Evolutionary conservation across 1,140 invertebrate genomes (phyloP), one percentile per base, ranked within the genome.

Genomic region (Archivesica marissinica): DNA sequence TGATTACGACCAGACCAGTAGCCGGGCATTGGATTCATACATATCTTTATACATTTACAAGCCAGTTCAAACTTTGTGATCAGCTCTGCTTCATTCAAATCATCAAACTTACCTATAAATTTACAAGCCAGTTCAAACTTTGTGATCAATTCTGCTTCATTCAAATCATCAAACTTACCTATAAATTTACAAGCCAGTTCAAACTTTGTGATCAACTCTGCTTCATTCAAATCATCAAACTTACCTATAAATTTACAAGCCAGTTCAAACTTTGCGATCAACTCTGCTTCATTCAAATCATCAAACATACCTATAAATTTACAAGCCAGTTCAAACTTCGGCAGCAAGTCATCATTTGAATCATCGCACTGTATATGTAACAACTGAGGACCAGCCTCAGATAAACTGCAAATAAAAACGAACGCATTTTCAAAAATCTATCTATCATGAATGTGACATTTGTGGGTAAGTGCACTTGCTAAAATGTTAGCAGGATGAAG

Each of bases 181-280:
- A 92, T 90, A 76, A 94, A 93, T 56, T 88, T 85, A 88, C 92
- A 93, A 11, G 90, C 91, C 66, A 82, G 56, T 66, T 91, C 77
- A 70, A 94, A 92, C 66, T 91, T 84, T 15, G 81, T 86, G 66
- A 76, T 91, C 15, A 94, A 59, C 54, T 93, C 91, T 25, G 88
- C 91, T 25, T 93, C 92, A 74, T 86, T 88, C 30, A 86, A 61
- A 84, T 94, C 93, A 28, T 0, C 20, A 47, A n/a, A 70, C 41
- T 89, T 88, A 93, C 93, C 93, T 50, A 92, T 91, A 77, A 94
- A 93, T 64, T 89, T 86, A 88, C 92, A 93, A 15, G 90, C 91
- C 66, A 85, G 56, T 68, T 91, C 80, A 75, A 94, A 93, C 64
- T 91, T 85, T 15, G 83, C 86, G 59, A 76, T 91, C 15, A 94